Evolutionary conservation across 1,140 invertebrate genomes (phyloP).

Genomic region (Drosophila subpulchrella): DNA sequence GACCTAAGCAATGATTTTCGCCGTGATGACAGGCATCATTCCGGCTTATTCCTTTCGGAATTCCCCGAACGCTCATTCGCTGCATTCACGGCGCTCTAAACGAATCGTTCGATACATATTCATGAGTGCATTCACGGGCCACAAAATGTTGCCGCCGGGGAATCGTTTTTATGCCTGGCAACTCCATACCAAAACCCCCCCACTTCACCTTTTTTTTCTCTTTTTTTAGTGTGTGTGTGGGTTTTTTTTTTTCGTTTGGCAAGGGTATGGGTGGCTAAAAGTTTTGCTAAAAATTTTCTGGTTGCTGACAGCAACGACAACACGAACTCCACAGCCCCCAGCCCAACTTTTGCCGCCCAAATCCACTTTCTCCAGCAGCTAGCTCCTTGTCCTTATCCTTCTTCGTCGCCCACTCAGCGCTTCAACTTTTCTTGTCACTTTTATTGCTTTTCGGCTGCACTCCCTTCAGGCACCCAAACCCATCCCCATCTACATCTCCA

Average conservation of each 20-base stretch:
- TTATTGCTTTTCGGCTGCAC: slow-evolving; percentile 58
- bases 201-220: neutral
- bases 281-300: slow-evolving; percentile 60
- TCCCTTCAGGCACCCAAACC: slow-evolving; percentile 23
- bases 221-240: neutral
- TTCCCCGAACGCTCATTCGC: slow-evolving; percentile 19
- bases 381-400: slow-evolving; percentile 17
- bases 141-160: slow-evolving; percentile 27
- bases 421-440: slow-evolving; percentile 50
- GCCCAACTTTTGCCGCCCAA: slow-evolving; percentile 7
- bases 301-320: slow-evolving; percentile 60
- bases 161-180: slow-evolving; percentile 26
- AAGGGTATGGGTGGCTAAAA: slow-evolving; percentile 24
- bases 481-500: neutral
- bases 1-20: slow-evolving; percentile 10
- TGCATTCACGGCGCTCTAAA: slow-evolving; percentile 22
- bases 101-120: slow-evolving; percentile 41
- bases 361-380: slow-evolving; percentile 12
- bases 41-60: slow-evolving; percentile 4
- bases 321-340: slow-evolving; percentile 2
- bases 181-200: neutral
- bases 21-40: slow-evolving; percentile 1
- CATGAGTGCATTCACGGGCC: slow-evolving; percentile 44
- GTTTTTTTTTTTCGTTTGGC: neutral
- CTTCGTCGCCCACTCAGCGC: slow-evolving; percentile 44